Evolutionary conservation across 2,888 invertebrate species (phyloP), one percentile per base, ranked within the genome.

Genomic region (Charanyca ferruginea): DNA sequence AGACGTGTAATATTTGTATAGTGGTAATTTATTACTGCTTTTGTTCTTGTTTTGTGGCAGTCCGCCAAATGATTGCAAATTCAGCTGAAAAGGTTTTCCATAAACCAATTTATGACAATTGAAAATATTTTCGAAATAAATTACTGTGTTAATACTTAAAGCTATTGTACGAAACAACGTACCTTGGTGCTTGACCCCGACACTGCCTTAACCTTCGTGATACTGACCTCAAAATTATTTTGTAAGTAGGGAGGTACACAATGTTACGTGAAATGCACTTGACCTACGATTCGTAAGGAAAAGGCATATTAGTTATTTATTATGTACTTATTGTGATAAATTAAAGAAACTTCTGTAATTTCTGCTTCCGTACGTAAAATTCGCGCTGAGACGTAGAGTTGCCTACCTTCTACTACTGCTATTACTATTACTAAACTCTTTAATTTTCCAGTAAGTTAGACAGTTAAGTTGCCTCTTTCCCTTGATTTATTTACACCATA

Each of bases 181-280:
- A 48, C 28, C n/a, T 55, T 62, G 42, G 28, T 69, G 64, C 3
- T 23, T 18, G 22, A 42, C 69, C 70, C 69, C 55, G 60, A 57
- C 52, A 45, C 49, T 69, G 69, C 18, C 64, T 38, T 41, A 13
- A 65, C 73, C 70, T 74, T 73, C 65, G 52, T 47, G 18, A 32
- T 58, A 55, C 53, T 58, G 73, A 60, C 73, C 67, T 67, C 45
- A 54, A 35, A 8, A 57, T 32, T 58, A 47, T 47, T 73, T 49
- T 47, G 45, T 52, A 35, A 20, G 35, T 13, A 20, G 28, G n/a
- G 22, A 22, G 35, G 49, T 28, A 49, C 45, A 18, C 63, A 63
- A 59, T 68, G 63, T 55, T 62, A 58, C 58, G 53, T 54, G 23
- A 38, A 42, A 16, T 63, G 64, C 22, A 73, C 69, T 73, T 74